Percentiles rank a stretch among this genome's conserved stretches.
Evolutionary conservation across 2,797 vertebrate species (phyloP).

Genomic region (Danio choprae): DNA sequence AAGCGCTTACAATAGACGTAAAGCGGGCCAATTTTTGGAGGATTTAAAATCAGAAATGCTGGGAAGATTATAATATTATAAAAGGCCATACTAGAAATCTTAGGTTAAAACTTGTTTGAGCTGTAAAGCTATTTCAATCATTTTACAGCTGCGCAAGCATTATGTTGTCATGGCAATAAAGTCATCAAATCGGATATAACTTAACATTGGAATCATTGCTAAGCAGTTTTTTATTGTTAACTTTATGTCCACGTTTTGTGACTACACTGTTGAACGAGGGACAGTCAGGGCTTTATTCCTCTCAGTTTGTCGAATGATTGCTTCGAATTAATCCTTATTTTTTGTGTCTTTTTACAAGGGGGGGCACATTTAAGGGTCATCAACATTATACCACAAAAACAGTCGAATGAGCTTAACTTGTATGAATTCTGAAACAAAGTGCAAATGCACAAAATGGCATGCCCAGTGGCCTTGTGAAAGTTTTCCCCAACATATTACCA

Average conservation of each 20-base stretch:
- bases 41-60: not conserved
- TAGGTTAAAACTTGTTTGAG: not conserved
- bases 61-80: not conserved
- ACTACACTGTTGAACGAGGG: not conserved
- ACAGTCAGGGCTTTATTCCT: too few relatives aligned
- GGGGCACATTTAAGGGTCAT: not conserved
- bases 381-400: not conserved
- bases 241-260: not conserved
- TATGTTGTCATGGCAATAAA: not conserved
- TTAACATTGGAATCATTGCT: not conserved
- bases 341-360: too few relatives aligned
- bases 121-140: not conserved
- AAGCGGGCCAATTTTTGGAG: not conserved
- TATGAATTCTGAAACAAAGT: conserved; percentile 55
- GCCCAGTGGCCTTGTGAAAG: conserved; percentile 69
- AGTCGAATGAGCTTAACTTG: not conserved
- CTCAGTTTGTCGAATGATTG: not conserved
- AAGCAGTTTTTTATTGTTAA: not conserved
- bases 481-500: conserved; percentile 61
- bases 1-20: not conserved
- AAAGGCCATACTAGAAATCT: not conserved
- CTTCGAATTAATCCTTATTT: not conserved
- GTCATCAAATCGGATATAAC: not conserved
- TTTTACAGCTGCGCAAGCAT: not conserved
- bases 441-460: conserved; percentile 61